These are phyloP conservation scores for Pimephales promelas DNA, from an alignment of 2,113 vertebrate genomes.

Conservation along the genomic window DNA sequence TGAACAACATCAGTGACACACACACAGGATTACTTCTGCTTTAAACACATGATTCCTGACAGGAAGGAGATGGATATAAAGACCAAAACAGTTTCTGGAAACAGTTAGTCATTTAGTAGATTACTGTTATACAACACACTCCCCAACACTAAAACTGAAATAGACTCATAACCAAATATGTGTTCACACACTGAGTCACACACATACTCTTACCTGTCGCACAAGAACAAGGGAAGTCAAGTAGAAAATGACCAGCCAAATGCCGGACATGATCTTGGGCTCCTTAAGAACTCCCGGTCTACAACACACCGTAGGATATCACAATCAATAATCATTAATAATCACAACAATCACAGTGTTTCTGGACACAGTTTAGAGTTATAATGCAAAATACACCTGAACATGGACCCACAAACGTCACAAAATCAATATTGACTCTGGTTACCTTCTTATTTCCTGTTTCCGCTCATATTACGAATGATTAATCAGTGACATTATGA, in stretches of 20 bases:
- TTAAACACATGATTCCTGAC: background rate
- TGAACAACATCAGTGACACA: constrained; percentile 49
- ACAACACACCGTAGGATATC: background rate
- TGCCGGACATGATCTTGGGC: constrained; percentile 83
- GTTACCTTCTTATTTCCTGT: background rate
- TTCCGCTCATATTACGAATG: no score
- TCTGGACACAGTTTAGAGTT: background rate
- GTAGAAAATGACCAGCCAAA: constrained; percentile 88
- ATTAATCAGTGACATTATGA: background rate
- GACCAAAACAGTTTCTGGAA: background rate
- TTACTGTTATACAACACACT: background rate
- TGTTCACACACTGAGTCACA: background rate
- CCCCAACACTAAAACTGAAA: background rate
- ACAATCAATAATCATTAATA: background rate
- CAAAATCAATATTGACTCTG: background rate
- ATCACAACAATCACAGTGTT: background rate
- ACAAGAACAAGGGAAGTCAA: constrained; percentile 81
- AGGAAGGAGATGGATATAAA: background rate
- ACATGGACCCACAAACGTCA: background rate
- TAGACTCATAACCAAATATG: background rate
- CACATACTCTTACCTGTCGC: constrained; percentile 77
- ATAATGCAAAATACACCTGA: background rate
- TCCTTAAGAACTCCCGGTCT: constrained; percentile 87
- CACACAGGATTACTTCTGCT: background rate
- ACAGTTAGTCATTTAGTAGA: background rate